Base-by-base conservation (phyloP, 2,888 invertebrate genomes). In the Torymus auratus region DNA sequence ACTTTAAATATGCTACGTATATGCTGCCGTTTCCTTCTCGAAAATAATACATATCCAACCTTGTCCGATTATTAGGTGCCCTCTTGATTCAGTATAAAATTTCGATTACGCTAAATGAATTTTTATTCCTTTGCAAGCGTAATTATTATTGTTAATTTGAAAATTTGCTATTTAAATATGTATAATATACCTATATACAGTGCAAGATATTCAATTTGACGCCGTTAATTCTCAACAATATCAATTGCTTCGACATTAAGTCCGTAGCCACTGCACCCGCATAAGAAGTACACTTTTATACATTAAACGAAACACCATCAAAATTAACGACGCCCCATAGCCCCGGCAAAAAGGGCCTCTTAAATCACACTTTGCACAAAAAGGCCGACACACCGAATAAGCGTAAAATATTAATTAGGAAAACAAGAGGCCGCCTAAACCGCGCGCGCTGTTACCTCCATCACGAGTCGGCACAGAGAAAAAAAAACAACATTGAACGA, bases 351-450 rank as follows among this genome's bases (percentile, higher is more conserved):
- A 77, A 78, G 12, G 55, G 52, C 13, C 68, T 67, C 80, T 68
- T 77, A 76, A 80, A 80, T 77, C 76, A 76, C 68, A 15, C 55
- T n/a, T 20, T 12, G 11, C 50, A 15, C 55, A 69, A 68, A 71
- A 65, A 61, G 23, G 52, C 15, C 5, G 4, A 50, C 60, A 1
- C 17, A 28, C 23, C 23, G 53, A 58, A 56, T 55, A 60, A 81
- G 81, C 70, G 78, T 75, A 75, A 82, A 78, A 78, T 75, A 82
- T 82, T 82, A 78, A 82, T 82, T 78, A 74, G 78, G 75, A 67
- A 74, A 82, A 77, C 67, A 67, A 72, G 77, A 68, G 69, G 41
- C 10, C 23, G 70, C 28, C 69, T 41, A 41, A 41, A 7, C 41
- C 41, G 41, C 41, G 5, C 41, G 41, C 41, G 5, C 41, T 10